Evolutionary conservation across 2,797 vertebrate genomes (phyloP), one percentile per base, ranked within the genome.

Genomic region (Falco peregrinus): DNA sequence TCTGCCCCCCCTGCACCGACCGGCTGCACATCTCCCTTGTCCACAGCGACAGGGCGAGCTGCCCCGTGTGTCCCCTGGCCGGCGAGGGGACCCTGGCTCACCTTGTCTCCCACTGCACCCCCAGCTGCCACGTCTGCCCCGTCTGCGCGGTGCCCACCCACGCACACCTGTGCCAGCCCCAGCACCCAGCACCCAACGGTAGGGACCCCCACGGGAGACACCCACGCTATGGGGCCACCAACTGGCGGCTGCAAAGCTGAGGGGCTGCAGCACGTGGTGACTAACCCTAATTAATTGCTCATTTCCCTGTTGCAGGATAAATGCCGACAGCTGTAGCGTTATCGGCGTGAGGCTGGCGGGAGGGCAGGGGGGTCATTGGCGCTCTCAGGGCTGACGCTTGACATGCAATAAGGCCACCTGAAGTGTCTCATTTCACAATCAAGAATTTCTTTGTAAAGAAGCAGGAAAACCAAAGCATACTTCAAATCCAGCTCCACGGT

Each of bases 311-410:
- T 45, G 37, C 82, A 95, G 96, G 71, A 10, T 26, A 22, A 84
- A 20, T 1, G 56, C 70, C 1, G 0, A 3, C 0, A 11, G 68
- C 39, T 12, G 59, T 1, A 16, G 43, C 83, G 6, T 4, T 0
- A 26, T 79, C 7, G 2, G 39, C 79, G 13, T 1, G 3, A 37
- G 24, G 39, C 26, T 3, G 59, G 21, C 2, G 2, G 14, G 20
- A 21, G 51, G 7, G 69, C 7, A 14, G 51, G 50, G 43, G 4
- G 37, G 37, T 37, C 37, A 37, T 71, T 11, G 69, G 8, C 4
- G 0, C 7, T 0, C 16, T 1, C 53, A 3, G 71, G 50, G 39
- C 1, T 11, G 22, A 50, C 3, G 73, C 5, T 71, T 35, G 3
- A 1, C 17, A 69, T 28, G 89, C 91, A 89, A 22, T 67, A 56